phyloP scores from a whole-genome alignment of 2,113 vertebrate species.

The Myiopsitta monachus region DNA sequence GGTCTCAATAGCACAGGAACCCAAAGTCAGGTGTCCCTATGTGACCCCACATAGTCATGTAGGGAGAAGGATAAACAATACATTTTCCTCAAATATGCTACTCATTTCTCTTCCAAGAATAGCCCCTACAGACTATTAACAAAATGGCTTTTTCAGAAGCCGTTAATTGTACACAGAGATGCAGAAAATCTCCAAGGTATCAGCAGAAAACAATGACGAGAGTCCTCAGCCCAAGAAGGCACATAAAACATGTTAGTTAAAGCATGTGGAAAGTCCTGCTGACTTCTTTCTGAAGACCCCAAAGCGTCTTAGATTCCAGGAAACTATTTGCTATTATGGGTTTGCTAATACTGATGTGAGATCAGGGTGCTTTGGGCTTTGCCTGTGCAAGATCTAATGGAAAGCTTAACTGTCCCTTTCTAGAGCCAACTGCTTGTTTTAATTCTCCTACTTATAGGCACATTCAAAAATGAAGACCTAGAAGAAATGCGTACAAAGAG shows the following conservation, averaged over 20 bases:
- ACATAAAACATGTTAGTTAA: not conserved
- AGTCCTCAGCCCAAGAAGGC: not conserved
- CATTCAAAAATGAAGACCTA: not conserved
- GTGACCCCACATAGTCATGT: not conserved
- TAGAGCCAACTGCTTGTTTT: not conserved
- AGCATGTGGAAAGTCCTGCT: constrained; percentile 14
- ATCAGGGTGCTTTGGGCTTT: not conserved
- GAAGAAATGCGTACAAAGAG: not conserved
- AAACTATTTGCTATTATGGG: not conserved
- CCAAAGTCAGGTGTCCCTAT: not conserved
- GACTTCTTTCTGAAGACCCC: not conserved
- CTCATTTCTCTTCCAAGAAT: not conserved
- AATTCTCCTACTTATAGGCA: not conserved
- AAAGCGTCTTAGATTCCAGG: not conserved
- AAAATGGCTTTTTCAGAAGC: not conserved
- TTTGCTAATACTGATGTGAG: not conserved
- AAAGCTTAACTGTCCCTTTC: not conserved
- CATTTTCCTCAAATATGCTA: not conserved
- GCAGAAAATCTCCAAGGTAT: constrained; percentile 20
- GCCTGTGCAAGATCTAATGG: not conserved
- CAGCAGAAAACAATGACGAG: constrained; percentile 10
- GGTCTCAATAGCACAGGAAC: fast-evolving
- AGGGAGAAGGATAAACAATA: not conserved
- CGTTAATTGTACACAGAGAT: not conserved
- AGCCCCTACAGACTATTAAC: not conserved